Evolutionary conservation across 2,888 invertebrate species (phyloP).

Genomic region (Ectemnius cavifrons): DNA sequence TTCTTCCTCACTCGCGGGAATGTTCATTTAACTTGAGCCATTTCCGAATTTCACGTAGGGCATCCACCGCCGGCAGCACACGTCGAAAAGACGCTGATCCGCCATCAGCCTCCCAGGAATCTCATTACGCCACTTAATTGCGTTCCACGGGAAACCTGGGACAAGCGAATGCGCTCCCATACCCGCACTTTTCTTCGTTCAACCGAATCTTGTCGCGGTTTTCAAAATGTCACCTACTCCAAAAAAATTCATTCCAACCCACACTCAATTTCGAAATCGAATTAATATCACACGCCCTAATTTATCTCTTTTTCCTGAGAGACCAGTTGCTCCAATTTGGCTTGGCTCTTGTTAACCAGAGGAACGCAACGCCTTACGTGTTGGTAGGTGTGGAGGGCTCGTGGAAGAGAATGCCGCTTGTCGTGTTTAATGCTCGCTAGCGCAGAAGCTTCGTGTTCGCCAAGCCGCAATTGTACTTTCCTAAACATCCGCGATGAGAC

Average conservation of each 20-base stretch:
- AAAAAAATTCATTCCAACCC: too few species aligned
- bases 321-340: too few species aligned
- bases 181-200: slow-evolving; percentile 7
- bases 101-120: slow-evolving; percentile 46
- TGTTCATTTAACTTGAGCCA: slow-evolving; percentile 65
- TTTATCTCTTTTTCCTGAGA: too few species aligned
- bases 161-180: slow-evolving; percentile 13
- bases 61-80: slow-evolving; percentile 16
- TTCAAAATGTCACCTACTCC: neutral
- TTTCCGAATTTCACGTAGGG: slow-evolving; percentile 59
- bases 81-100: slow-evolving; percentile 45
- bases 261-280: too few species aligned
- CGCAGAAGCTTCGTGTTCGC: neutral
- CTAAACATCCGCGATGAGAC: neutral
- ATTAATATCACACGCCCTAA: too few species aligned
- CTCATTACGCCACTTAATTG: slow-evolving; percentile 59
- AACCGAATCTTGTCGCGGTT: slow-evolving; percentile 1
- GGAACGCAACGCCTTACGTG: too few species aligned
- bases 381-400: too few species aligned
- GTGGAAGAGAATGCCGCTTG: too few species aligned
- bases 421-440: neutral
- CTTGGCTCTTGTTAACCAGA: too few species aligned
- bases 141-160: slow-evolving; percentile 46
- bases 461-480: neutral
- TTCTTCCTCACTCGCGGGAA: slow-evolving; percentile 51